Evolutionary conservation across 2,888 invertebrate genomes (phyloP).

Genomic region (Himalopsyche anomala): DNA sequence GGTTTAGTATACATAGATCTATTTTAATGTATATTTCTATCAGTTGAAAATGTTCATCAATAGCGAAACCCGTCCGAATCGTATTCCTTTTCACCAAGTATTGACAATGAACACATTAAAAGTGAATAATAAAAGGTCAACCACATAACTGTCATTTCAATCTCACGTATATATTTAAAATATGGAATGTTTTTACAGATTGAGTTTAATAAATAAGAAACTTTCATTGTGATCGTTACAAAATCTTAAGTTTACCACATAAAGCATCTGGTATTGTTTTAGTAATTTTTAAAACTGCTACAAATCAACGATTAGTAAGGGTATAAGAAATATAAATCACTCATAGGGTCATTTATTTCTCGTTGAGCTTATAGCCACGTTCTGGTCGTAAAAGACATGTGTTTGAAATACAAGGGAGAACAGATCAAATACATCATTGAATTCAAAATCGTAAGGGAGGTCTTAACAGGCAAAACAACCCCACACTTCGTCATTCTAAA

Average conservation of each 20-base stretch:
- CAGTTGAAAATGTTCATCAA: too few species aligned
- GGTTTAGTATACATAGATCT: too few species aligned
- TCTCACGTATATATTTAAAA: too few species aligned
- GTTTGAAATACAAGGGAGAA: slow-evolving; percentile 20
- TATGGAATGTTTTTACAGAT: too few species aligned
- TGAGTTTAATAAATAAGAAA: too few species aligned
- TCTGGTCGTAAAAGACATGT: slow-evolving; percentile 31
- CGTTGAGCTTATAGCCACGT: slow-evolving; percentile 19
- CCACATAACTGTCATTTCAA: too few species aligned
- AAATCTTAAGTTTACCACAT: neutral
- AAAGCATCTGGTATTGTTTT: neutral
- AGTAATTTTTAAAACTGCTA: neutral
- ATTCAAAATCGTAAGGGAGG: slow-evolving; percentile 10
- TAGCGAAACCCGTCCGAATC: too few species aligned
- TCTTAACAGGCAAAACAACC: neutral
- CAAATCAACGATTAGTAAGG: neutral
- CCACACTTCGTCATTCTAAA: slow-evolving; percentile 27
- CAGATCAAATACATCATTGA: slow-evolving; percentile 5
- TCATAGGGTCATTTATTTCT: slow-evolving; percentile 26
- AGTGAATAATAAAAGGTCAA: too few species aligned
- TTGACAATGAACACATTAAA: too few species aligned
- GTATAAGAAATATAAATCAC: slow-evolving; percentile 8
- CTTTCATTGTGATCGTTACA: too few species aligned
- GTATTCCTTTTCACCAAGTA: too few species aligned
- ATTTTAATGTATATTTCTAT: too few species aligned